phyloP scores from a whole-genome alignment of 2,797 vertebrate species.

The Hippocampus kuda region DNA sequence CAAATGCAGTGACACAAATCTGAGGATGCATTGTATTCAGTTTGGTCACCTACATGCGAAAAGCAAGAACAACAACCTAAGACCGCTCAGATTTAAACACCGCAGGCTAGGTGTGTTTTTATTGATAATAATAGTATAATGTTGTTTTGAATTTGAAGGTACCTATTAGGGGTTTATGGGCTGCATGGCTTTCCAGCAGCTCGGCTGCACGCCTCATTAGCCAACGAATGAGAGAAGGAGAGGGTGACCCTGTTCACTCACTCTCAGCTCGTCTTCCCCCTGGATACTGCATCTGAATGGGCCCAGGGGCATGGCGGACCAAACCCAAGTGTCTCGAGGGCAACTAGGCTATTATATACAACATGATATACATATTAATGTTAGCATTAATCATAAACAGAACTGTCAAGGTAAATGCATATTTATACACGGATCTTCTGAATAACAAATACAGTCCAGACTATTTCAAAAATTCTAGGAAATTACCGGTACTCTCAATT shows the following conservation, averaged over 20 bases:
- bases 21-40: not conserved
- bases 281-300: constrained; percentile 25
- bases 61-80: not conserved
- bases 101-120: constrained; percentile 9
- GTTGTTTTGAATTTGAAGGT: constrained; percentile 33
- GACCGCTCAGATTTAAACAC: not conserved
- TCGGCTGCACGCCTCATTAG: constrained; percentile 62
- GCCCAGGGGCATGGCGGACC: constrained; percentile 24
- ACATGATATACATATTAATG: constrained; percentile 4
- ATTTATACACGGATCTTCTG: not conserved
- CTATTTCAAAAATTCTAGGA: no score
- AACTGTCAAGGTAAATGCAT: not conserved
- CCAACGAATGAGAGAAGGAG: constrained; percentile 60
- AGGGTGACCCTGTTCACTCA: constrained; percentile 53
- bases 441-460: constrained; percentile 4
- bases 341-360: constrained; percentile 3
- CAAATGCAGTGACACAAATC: not conserved
- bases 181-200: constrained; percentile 53
- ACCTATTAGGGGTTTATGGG: constrained; percentile 59
- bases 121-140: constrained; percentile 11
- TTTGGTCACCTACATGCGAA: not conserved
- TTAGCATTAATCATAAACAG: not conserved
- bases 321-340: constrained; percentile 17
- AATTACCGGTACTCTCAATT: no score
- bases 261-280: constrained; percentile 36